Conservation (phyloP, 1,140 invertebrate species). For the Phymorhynchus buccinoides region DNA sequence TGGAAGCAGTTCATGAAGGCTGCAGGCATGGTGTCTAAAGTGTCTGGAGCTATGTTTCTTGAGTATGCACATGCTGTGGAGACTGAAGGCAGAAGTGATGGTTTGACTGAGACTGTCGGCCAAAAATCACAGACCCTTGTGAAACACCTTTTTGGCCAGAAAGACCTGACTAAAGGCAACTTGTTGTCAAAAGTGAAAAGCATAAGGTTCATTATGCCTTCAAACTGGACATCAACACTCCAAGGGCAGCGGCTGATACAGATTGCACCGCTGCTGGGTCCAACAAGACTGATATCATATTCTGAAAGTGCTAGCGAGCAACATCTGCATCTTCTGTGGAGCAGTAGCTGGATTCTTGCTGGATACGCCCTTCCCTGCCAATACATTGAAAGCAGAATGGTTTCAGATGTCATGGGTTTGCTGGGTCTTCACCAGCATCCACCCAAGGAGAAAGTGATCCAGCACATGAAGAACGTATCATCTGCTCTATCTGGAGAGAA, state of each 20-base stretch:
- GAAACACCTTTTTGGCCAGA: neutral
- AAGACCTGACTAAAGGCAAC: neutral
- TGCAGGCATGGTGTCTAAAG: slow-evolving; percentile 6
- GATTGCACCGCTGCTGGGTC: slow-evolving; percentile 19
- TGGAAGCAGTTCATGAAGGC: slow-evolving; percentile 6
- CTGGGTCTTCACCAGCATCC: slow-evolving; percentile 37
- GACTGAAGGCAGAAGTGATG: neutral
- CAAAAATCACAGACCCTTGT: slow-evolving; percentile 15
- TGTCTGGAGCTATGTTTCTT: slow-evolving; percentile 22
- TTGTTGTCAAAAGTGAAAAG: slow-evolving; percentile 28
- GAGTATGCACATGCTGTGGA: neutral
- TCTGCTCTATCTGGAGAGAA: slow-evolving; percentile 29
- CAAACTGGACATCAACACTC: slow-evolving; percentile 19
- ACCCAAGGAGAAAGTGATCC: slow-evolving; percentile 35
- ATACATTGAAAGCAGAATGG: neutral
- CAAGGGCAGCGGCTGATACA: neutral
- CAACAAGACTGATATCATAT: slow-evolving; percentile 40
- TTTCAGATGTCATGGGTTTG: neutral
- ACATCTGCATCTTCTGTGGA: slow-evolving; percentile 47
- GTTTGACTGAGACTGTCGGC: neutral
- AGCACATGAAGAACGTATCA: slow-evolving; percentile 44
- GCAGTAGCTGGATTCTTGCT: slow-evolving; percentile 40
- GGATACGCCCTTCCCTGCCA: slow-evolving; percentile 30
- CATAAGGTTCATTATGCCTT: slow-evolving; percentile 49
- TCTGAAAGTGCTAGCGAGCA: slow-evolving; percentile 16